phyloP scores from a whole-genome alignment of 1,140 invertebrate genomes.

The Chymomyza costata region DNA sequence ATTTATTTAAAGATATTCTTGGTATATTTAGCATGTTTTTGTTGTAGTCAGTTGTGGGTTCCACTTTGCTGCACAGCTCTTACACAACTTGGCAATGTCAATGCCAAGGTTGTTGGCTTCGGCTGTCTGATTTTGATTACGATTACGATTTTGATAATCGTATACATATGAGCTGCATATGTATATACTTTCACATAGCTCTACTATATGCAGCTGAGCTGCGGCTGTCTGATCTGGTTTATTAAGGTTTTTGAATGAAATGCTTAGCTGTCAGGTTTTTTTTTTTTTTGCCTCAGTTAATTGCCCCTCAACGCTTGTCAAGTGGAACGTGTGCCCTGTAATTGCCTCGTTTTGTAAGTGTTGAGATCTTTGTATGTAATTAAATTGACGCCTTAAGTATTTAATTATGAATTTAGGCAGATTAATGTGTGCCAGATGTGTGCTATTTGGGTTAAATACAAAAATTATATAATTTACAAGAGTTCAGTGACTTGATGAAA shows the following conservation, averaged over 20 bases:
- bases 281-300: too few relatives aligned
- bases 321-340: slow-evolving; percentile 62
- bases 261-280: neutral
- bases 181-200: slow-evolving; percentile 8
- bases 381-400: slow-evolving; percentile 38
- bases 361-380: slow-evolving; percentile 25
- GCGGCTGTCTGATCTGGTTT: too few relatives aligned
- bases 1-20: slow-evolving; percentile 13
- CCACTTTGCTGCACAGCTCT: slow-evolving; percentile 50
- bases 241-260: slow-evolving; percentile 29
- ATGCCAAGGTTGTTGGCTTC: slow-evolving; percentile 54
- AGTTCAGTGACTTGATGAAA: too few relatives aligned
- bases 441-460: too few relatives aligned
- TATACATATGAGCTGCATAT: slow-evolving; percentile 24
- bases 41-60: slow-evolving; percentile 17
- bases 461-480: too few relatives aligned
- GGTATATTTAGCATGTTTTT: slow-evolving; percentile 5
- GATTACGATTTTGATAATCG: slow-evolving; percentile 43
- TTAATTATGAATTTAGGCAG: slow-evolving; percentile 42
- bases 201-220: too few relatives aligned
- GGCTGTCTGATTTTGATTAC: too few relatives aligned
- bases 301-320: slow-evolving; percentile 52
- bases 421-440: slow-evolving; percentile 31
- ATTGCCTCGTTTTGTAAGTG: slow-evolving; percentile 59
- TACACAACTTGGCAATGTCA: slow-evolving; percentile 37